Evolutionary conservation across 2,888 invertebrate genomes (phyloP).

Genomic region (Troglohyphantes excavatus): DNA sequence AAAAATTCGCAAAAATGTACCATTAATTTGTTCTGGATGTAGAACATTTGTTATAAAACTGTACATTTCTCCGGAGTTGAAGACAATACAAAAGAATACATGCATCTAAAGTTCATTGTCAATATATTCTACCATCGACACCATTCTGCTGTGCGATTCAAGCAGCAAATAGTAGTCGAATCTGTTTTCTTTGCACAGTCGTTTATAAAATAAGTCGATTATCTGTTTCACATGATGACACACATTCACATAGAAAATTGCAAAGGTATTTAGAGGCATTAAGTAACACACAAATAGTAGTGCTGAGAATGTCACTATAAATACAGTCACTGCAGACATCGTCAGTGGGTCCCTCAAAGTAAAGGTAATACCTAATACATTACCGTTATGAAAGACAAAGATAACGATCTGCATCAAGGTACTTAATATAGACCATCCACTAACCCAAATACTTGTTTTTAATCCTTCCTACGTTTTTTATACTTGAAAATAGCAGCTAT

Average conservation of each 20-base stretch:
- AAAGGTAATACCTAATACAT: too few species aligned
- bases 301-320: neutral
- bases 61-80: slow-evolving; percentile 5
- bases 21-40: too few species aligned
- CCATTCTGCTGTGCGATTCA: neutral
- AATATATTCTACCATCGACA: neutral
- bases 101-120: neutral
- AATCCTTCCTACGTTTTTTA: too few species aligned
- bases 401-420: too few species aligned
- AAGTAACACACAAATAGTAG: neutral
- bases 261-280: slow-evolving; percentile 7
- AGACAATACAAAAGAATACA: neutral
- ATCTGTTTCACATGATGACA: neutral
- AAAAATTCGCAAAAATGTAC: neutral
- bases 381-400: too few species aligned
- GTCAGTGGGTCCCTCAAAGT: too few species aligned
- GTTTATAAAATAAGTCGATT: neutral
- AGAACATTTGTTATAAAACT: neutral
- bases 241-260: neutral
- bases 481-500: too few species aligned
- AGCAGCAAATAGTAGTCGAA: neutral
- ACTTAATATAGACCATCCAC: too few species aligned
- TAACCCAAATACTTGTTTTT: too few species aligned
- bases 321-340: too few species aligned
- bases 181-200: neutral